phyloP scores from a whole-genome alignment of 2,797 vertebrate species.

The Mareca strepera region DNA sequence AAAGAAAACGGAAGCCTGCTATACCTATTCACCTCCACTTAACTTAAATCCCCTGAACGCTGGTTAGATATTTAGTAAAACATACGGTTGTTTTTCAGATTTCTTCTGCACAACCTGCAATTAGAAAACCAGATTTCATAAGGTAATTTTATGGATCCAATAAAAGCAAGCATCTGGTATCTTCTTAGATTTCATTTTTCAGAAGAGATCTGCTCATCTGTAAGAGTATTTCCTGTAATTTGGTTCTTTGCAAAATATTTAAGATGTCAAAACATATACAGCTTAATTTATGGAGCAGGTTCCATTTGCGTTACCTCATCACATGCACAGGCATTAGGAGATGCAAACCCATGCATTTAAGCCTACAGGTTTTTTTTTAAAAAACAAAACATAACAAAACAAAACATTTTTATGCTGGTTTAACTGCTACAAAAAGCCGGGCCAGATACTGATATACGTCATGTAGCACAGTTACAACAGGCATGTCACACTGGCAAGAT shows the following conservation, averaged over 20 bases:
- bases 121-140: slow-evolving; percentile 4
- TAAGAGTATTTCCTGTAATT: not conserved
- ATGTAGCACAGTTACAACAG: not conserved
- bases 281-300: not conserved
- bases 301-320: not conserved
- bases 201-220: not conserved
- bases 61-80: not conserved
- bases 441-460: rapidly evolving
- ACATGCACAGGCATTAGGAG: not conserved
- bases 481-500: rapidly evolving
- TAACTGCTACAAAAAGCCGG: not conserved
- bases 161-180: slow-evolving; percentile 22
- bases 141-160: not conserved
- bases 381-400: too few relatives aligned
- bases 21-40: not conserved
- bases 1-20: not conserved
- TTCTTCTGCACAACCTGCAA: not conserved
- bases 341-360: not conserved
- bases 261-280: not conserved
- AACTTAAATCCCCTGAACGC: not conserved
- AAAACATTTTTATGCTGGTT: not conserved
- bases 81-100: not conserved
- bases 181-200: slow-evolving; percentile 33
- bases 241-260: not conserved
- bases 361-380: not conserved